Conservation (phyloP, 2,888 invertebrate species). For the Drymonia ruficornis region DNA sequence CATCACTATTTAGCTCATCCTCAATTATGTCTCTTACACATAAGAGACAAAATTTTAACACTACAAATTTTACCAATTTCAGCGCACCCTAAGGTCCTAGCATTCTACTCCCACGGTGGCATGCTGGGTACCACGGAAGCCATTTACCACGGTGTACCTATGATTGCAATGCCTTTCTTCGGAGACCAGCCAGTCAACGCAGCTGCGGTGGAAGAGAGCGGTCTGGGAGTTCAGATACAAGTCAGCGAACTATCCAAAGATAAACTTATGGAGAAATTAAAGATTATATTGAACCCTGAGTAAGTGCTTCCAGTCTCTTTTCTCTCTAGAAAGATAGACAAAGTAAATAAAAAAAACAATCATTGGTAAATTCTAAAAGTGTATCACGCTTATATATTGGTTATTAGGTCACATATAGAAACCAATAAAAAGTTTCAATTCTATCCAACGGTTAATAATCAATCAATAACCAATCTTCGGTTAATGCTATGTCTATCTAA, state of each 20-base stretch:
- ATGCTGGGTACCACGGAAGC: slow-evolving; percentile 84
- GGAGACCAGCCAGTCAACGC: slow-evolving; percentile 85
- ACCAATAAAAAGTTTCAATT: no score
- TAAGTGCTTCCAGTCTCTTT: slow-evolving; percentile 51
- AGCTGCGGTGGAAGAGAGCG: slow-evolving; percentile 77
- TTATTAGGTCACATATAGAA: no score
- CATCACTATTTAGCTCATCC: no score
- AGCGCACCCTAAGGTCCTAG: slow-evolving; percentile 62
- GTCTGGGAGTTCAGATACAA: slow-evolving; percentile 73
- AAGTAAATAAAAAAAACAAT: no score
- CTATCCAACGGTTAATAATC: no score
- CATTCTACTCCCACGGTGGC: slow-evolving; percentile 85
- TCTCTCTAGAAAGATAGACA: no score
- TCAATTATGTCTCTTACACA: no score
- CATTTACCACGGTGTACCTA: slow-evolving; percentile 83
- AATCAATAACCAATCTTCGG: no score
- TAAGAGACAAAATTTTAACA: no score
- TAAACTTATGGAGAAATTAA: slow-evolving; percentile 71
- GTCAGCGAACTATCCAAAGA: slow-evolving; percentile 78
- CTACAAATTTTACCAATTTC: background rate
- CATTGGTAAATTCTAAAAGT: no score
- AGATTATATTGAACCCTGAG: slow-evolving; percentile 77
- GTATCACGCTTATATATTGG: no score
- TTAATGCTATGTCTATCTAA: no score
- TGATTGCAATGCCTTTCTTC: slow-evolving; percentile 84